Evolutionary conservation across 2,113 vertebrate genomes (phyloP), one percentile per base, ranked within the genome.

Genomic region (Lepisosteus osseus): DNA sequence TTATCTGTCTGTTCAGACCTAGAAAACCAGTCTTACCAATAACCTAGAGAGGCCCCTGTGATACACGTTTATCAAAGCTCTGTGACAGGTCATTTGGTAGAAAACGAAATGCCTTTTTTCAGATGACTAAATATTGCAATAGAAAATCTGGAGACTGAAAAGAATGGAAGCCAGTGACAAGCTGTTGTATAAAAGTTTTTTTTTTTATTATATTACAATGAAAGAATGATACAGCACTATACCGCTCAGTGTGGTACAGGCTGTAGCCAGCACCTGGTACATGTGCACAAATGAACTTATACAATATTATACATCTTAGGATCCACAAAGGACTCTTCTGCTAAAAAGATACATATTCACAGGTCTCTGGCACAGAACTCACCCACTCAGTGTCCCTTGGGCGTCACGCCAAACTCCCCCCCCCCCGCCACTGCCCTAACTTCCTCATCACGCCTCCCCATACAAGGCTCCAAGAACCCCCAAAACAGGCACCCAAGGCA

Each of bases 191-290:
- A 95, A 97, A 96, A 95, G 90, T 85, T 86, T 86, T 80, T 80
- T 80, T 80, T 75, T 69, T 82, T 94, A 90, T 93, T 96, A 91
- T 95, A 86, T 94, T 93, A 94, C 92, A 95, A 93, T 65, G 78
- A 94, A 88, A 91, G 85, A 86, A 91, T 76, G 84, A 85, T 82
- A 87, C 80, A 86, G 89, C 91, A 94, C 90, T 88, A 90, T 84
- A 87, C 84, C 85, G 85, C 88, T 83, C 76, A 73, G 71, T 71
- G 86, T 86, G 88, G 90, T 84, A 77, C 73, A 74, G 72, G 82
- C 77, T 0, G 72, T 78, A 90, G 88, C 82, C 61, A 91, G 92
- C 87, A 89, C 91, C 88, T 78, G 78, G 87, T 88, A 85, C 65
- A 61, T 83, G 75, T 15, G 41, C 75, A 80, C 77, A 89, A 77